These are phyloP conservation scores for Drosophila seguyi DNA, from an alignment of 1,140 invertebrate species.

Conservation along the genomic window DNA sequence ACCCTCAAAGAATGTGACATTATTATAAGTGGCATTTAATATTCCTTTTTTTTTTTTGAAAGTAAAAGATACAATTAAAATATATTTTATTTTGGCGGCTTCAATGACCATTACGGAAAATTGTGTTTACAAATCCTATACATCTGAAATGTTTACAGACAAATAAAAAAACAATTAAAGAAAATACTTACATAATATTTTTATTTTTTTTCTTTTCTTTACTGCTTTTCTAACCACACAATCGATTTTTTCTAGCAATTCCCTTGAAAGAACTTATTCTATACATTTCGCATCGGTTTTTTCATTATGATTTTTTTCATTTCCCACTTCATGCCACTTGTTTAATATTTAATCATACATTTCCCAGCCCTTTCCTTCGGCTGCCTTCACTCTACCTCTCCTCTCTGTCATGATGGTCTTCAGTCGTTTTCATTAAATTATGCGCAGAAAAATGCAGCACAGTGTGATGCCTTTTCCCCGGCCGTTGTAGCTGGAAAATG, in stretches of 20 bases:
- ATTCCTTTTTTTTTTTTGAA: too few relatives aligned
- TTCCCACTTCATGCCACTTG: constrained; percentile 23
- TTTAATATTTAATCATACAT: constrained; percentile 43
- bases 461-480: constrained; percentile 62
- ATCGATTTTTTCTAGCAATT: not conserved
- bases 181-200: not conserved
- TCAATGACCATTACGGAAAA: too few relatives aligned
- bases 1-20: too few relatives aligned
- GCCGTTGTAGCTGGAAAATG: constrained; percentile 48
- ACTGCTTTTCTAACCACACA: not conserved
- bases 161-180: too few relatives aligned
- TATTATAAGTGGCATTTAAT: too few relatives aligned
- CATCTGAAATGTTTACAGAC: too few relatives aligned
- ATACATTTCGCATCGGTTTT: constrained; percentile 11
- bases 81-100: too few relatives aligned
- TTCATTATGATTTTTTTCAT: constrained; percentile 7
- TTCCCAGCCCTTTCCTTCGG: constrained; percentile 30
- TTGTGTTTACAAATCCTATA: too few relatives aligned
- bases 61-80: too few relatives aligned
- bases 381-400: constrained; percentile 12
- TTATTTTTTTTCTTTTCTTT: too few relatives aligned
- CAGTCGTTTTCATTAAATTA: constrained; percentile 62
- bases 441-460: constrained; percentile 67
- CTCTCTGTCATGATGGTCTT: constrained; percentile 8
- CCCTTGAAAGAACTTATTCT: not conserved